phyloP scores from a whole-genome alignment of 1,140 invertebrate genomes.

The Caerostris extrusa region DNA sequence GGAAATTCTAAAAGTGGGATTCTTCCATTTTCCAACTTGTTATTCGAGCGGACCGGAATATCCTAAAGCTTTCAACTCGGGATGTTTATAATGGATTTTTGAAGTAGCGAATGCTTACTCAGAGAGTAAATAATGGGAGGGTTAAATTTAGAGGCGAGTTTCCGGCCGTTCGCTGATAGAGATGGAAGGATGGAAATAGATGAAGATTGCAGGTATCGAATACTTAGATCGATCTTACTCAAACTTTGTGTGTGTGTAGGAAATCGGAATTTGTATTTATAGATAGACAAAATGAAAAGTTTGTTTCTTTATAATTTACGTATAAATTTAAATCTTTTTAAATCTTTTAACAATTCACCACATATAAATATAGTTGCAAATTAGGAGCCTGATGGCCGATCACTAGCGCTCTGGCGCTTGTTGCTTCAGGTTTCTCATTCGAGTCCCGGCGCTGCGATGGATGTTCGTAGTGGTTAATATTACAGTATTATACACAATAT shows the following conservation, averaged over 20 bases:
- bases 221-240: not conserved
- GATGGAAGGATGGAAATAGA: not conserved
- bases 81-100: conserved; percentile 21
- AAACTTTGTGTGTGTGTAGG: not conserved
- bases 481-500: no score
- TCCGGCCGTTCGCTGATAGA: not conserved
- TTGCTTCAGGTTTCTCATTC: no score
- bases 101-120: not conserved
- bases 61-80: not conserved
- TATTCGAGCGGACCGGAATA: not conserved
- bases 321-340: not conserved
- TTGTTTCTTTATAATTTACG: not conserved
- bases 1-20: not conserved
- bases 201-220: not conserved
- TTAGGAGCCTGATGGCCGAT: no score
- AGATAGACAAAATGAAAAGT: not conserved
- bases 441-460: no score
- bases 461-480: no score
- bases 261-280: not conserved
- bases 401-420: no score
- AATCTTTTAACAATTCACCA: not conserved
- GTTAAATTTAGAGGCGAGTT: conserved; percentile 12
- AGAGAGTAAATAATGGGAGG: not conserved
- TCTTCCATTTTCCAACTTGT: not conserved
- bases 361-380: no score